Base-by-base conservation (phyloP, 2,113 vertebrate genomes). In the Sylvietta virens region DNA sequence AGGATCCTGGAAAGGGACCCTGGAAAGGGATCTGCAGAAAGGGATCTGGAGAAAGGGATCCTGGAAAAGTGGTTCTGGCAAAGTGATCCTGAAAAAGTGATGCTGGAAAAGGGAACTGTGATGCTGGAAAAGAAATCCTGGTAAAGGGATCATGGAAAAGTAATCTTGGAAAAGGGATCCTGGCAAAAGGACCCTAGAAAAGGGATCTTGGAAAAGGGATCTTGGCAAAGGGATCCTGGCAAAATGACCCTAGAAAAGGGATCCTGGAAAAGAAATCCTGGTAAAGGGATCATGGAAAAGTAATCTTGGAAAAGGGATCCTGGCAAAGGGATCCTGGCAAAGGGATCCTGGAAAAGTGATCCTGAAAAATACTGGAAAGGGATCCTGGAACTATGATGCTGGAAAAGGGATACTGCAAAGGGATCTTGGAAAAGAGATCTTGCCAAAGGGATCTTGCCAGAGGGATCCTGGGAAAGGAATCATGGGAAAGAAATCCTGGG, bases 131-230 rank as follows among this genome's bases (percentile, higher is more conserved):
- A 33, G 10, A 7, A 28, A 70, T 30, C 5, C 1, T 24, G 42
- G 15, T 2, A 42, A 69, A 33, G 18, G 13, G 14, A 69, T 15
- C 13, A 5, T 30, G 66, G 24, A 26, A 48, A 26, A 13, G 24
- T n/a, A 9, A 28, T 10, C 50, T 5, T 26, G 27, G 22, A 5
- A 31, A 37, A 37, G 18, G 2, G 26, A 35, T 21, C 7, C 2
- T 37, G 7, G n/a, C 3, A 31, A 30, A 48, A 18, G 1, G 3
- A 28, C 15, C 12, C 4, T 35, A 24, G 9, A 35, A 53, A 69
- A 7, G 23, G 3, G 1, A 4, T 27, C 28, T 51, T 37, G 7
- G 8, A 1, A 30, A 53, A 40, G 21, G 2, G 12, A 51, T 24
- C 28, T 5, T 33, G 37, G 11, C 1, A 51, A 53, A 24, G 16